Percentiles rank a stretch among this genome's conserved stretches.
phyloP scores from a whole-genome alignment of 2,797 vertebrate species.

The Anableps anableps region DNA sequence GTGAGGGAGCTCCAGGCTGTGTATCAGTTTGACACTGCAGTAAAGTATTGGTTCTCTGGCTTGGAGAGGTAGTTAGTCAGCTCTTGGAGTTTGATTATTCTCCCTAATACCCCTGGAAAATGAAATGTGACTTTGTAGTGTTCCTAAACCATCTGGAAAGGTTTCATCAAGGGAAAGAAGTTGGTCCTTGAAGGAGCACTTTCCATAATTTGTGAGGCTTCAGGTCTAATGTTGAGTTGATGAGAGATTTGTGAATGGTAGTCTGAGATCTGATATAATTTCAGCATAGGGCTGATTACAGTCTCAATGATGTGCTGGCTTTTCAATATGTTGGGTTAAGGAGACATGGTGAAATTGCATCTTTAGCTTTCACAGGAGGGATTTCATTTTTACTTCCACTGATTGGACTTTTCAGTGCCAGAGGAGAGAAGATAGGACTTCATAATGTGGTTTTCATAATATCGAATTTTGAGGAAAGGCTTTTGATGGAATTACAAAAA shows the following conservation, averaged over 20 bases:
- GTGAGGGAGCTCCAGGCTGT: constrained; percentile 30
- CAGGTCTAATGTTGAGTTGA: constrained; percentile 59
- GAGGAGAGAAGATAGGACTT: constrained; percentile 24
- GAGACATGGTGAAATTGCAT: constrained; percentile 47
- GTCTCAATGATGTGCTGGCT: constrained; percentile 57
- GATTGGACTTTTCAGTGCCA: constrained; percentile 22
- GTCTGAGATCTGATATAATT: constrained; percentile 60
- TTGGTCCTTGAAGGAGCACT: constrained; percentile 37
- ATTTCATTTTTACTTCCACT: constrained; percentile 49
- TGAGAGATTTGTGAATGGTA: constrained; percentile 49
- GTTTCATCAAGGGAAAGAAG: constrained; percentile 48
- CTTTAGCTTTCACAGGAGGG: constrained; percentile 37
- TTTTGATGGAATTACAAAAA: constrained; percentile 2
- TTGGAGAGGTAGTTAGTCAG: constrained; percentile 46
- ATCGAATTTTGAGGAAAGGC: not conserved
- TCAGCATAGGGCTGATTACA: constrained; percentile 62
- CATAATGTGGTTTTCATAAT: constrained; percentile 10
- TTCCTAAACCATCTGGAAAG: constrained; percentile 39
- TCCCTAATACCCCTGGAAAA: constrained; percentile 47
- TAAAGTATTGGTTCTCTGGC: constrained; percentile 38
- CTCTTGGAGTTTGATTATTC: constrained; percentile 55
- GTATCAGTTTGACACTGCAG: constrained; percentile 47
- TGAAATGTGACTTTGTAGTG: constrained; percentile 50
- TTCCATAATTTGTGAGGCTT: constrained; percentile 60
- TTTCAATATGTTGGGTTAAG: constrained; percentile 62